A percentile compares a stretch with the other conserved stretches of the same genome.
Conservation (phyloP, 2,888 invertebrate genomes). For the Ophonus ardosiacus region DNA sequence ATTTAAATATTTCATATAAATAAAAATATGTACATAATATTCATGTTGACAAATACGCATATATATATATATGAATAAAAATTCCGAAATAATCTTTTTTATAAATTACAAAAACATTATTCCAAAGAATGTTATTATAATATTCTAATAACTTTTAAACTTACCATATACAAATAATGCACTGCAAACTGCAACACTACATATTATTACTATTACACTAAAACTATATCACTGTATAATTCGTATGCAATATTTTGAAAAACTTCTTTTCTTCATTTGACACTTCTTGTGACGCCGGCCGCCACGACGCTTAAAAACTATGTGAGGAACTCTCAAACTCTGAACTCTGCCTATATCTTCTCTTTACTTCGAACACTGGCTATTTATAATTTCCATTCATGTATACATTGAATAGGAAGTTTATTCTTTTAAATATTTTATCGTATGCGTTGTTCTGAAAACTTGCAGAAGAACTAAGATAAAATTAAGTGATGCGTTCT, state of each 20-base stretch:
- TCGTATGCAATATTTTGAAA: background rate
- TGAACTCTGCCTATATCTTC: background rate
- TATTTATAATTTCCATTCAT: slow-evolving; percentile 59
- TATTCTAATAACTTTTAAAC: too few species aligned
- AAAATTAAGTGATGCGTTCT: background rate
- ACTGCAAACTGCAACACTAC: too few species aligned
- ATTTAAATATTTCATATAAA: too few species aligned
- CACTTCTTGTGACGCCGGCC: slow-evolving; percentile 1
- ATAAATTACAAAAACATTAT: too few species aligned
- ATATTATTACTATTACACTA: background rate
- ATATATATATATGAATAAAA: too few species aligned
- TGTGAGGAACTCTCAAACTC: slow-evolving; percentile 18
- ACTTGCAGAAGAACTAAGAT: background rate
- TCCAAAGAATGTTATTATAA: too few species aligned
- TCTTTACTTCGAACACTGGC: slow-evolving; percentile 20
- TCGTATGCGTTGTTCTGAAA: background rate
- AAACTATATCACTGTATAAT: background rate
- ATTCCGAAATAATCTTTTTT: too few species aligned
- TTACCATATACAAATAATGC: too few species aligned
- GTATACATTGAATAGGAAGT: slow-evolving; percentile 51
- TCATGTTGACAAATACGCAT: too few species aligned
- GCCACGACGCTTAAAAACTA: slow-evolving; percentile 21
- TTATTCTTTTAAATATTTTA: slow-evolving; percentile 30
- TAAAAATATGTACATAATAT: too few species aligned
- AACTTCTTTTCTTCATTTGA: background rate